Percentiles rank a stretch among this genome's conserved stretches.
Conservation (phyloP, 2,888 invertebrate genomes). For the Agrochola macilenta region DNA sequence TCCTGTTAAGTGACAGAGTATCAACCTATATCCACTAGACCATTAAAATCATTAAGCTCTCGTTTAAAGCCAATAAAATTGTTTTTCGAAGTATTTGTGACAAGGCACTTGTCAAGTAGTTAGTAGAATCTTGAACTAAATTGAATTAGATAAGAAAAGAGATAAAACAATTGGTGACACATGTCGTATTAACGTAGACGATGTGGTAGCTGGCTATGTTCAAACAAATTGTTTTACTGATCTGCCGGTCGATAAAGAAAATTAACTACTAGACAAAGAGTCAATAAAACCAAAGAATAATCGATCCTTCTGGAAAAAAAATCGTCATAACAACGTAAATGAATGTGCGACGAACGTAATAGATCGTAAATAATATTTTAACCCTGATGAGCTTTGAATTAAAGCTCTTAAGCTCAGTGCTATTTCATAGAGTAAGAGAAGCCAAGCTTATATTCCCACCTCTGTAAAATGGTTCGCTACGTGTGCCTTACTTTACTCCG, state of each 20-base stretch:
- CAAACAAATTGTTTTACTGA: conserved; percentile 2
- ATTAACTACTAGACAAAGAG: not conserved
- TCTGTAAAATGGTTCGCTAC: not conserved
- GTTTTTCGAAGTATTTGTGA: conserved; percentile 20
- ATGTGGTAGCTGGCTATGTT: not conserved
- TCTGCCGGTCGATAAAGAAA: not conserved
- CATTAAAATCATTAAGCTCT: conserved; percentile 53
- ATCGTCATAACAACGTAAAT: not conserved
- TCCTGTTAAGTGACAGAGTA: conserved; percentile 14
- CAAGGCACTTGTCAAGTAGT: conserved; percentile 32
- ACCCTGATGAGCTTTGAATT: not conserved
- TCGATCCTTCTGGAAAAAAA: not conserved
- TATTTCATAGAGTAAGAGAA: conserved; percentile 3
- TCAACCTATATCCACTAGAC: conserved; percentile 35
- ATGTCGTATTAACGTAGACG: conserved; percentile 7
- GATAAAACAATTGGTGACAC: conserved; percentile 32
- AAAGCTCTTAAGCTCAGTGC: not conserved
- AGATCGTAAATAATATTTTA: not conserved
- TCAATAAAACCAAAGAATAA: not conserved
- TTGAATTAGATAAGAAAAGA: conserved; percentile 38
- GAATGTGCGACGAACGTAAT: not conserved
- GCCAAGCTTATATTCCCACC: not conserved
- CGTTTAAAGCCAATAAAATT: conserved; percentile 52
- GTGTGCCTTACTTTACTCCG: conserved; percentile 13
- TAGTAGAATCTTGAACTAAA: conserved; percentile 37